Evolutionary conservation across 2,113 vertebrate species (phyloP).

Genomic region (Tetrax tetrax): DNA sequence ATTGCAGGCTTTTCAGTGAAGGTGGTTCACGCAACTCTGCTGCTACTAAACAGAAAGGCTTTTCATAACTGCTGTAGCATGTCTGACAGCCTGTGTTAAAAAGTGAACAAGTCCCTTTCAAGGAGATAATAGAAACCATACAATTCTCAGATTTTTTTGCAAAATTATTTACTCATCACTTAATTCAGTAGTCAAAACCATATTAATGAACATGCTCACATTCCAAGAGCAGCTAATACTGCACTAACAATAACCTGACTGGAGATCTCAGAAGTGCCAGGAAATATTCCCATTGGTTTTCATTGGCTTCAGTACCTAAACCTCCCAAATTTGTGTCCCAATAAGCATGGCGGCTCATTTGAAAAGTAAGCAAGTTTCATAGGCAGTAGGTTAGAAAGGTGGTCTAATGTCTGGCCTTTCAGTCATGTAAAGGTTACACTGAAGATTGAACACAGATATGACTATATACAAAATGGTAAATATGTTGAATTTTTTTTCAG

Average conservation of each 20-base stretch:
- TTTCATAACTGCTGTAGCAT: background rate
- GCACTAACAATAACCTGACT: background rate
- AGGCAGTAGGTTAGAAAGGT: background rate
- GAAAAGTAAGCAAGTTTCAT: background rate
- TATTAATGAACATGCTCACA: background rate
- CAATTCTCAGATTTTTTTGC: background rate
- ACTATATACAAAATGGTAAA: background rate
- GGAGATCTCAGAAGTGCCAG: background rate
- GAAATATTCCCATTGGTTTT: background rate
- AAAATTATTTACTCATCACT: background rate
- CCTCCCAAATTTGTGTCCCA: background rate
- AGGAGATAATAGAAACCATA: background rate
- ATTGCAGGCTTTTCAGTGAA: background rate
- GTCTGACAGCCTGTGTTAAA: background rate
- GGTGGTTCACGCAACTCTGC: background rate
- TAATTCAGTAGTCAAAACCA: background rate
- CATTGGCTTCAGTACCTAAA: background rate
- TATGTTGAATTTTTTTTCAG: background rate
- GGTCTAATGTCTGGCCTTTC: background rate
- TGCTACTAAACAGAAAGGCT: background rate
- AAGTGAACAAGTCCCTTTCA: background rate
- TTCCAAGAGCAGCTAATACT: background rate
- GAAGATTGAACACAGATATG: background rate
- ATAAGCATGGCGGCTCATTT: accelerated
- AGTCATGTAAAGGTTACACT: background rate